phyloP scores from a whole-genome alignment of 2,888 invertebrate genomes.

The Campaea margaritaria region DNA sequence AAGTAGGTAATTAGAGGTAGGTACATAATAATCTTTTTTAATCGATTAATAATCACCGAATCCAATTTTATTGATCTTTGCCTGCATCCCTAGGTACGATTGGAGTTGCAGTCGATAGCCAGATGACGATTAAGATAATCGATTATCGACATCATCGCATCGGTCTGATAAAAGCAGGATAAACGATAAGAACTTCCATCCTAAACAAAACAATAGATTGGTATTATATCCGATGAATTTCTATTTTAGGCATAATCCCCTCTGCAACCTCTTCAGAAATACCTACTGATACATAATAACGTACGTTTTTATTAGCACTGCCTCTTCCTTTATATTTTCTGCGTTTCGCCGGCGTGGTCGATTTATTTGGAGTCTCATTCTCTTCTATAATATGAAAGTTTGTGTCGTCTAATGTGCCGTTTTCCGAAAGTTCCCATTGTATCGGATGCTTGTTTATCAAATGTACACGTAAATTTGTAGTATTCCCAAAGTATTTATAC shows the following conservation, averaged over 20 bases:
- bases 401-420: conserved; percentile 66
- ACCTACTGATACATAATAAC: conserved; percentile 73
- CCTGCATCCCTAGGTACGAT: conserved; percentile 2
- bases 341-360: conserved; percentile 54
- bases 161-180: conserved; percentile 30
- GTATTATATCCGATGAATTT: conserved; percentile 74
- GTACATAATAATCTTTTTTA: neutral
- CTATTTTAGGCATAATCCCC: conserved; percentile 68
- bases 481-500: conserved; percentile 80
- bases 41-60: conserved; percentile 2
- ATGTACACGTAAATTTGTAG: conserved; percentile 76
- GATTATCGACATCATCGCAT: conserved; percentile 24
- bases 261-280: conserved; percentile 53
- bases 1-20: too few relatives aligned
- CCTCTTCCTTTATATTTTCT: conserved; percentile 60
- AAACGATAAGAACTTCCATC: conserved; percentile 23
- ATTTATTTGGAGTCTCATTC: conserved; percentile 9
- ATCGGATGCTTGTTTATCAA: conserved; percentile 77
- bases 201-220: conserved; percentile 48
- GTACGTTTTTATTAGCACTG: conserved; percentile 71
- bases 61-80: neutral
- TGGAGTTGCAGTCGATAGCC: conserved; percentile 18
- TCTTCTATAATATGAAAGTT: conserved; percentile 54
- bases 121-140: conserved; percentile 27
- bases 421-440: conserved; percentile 77